Base-by-base conservation (phyloP, 2,113 vertebrate genomes). In the Panthera uncia region DNA sequence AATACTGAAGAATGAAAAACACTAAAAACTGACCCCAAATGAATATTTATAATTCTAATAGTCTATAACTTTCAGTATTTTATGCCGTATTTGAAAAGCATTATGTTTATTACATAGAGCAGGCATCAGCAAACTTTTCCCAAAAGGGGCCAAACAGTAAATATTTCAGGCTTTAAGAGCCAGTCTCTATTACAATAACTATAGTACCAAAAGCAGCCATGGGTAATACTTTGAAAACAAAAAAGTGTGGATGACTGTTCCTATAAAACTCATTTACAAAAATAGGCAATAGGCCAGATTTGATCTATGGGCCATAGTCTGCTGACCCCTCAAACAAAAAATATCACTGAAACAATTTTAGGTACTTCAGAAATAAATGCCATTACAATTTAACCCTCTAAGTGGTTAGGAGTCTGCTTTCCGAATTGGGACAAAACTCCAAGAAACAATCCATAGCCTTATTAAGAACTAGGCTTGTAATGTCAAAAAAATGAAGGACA, bases 21-120 rank as follows among this genome's bases (percentile, higher is more conserved):
- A 63, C 50, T 14, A 55, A 83, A 92, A 82, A 81, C 31, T 68
- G 50, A 82, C 33, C 16, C 48, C 27, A 90, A 90, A 79, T 9
- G 13, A 83, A 48, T 65, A 68, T 29, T 18, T 89, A 5, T 33
- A 88, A 80, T 84, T 84, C 41, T 78, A 89, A 94, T 48, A 71
- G 38, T 61, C 36, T 80, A 65, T 86, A 76, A 84, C 36, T n/a
- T 94, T 45, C 89, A 71, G 19, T 63, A 48, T 65, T 86, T 94
- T 69, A 86, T 41, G 45, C 86, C 76, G 69, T 16, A 91, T 48
- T 92, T 94, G 14, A 84, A 86, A 91, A 91, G 45, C 10, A 21
- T 93, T 57, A 74, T 92, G 6, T 93, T 82, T 78, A 89, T 36
- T 78, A 94, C 82, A 41, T 13, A 95, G 61, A 85, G 81, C 5